Evolutionary conservation across 2,888 invertebrate species (phyloP).

Genomic region (Odontomyia ornata): DNA sequence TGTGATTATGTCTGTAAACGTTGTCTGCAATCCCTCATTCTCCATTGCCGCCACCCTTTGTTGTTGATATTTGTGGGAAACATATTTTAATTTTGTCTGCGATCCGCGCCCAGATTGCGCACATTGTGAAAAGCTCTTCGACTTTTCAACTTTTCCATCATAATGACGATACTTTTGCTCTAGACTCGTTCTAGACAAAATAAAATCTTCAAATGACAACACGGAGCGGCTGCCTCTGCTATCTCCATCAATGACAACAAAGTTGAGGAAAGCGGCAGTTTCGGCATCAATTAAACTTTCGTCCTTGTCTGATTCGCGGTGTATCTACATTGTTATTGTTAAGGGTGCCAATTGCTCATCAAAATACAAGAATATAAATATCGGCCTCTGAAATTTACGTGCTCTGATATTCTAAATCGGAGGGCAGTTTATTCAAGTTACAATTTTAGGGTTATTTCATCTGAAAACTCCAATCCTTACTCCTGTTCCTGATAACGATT

Average conservation of each 20-base stretch:
- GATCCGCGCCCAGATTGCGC: not conserved
- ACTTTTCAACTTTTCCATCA: not conserved
- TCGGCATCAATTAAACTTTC: not conserved
- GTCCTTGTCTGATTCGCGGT: not conserved
- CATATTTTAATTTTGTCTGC: not conserved
- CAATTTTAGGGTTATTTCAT: too few species aligned
- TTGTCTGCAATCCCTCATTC: too few species aligned
- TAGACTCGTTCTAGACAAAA: slow-evolving; percentile 15
- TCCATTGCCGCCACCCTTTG: too few species aligned
- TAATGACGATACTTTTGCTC: not conserved
- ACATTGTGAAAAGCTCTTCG: not conserved
- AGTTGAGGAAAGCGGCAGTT: not conserved
- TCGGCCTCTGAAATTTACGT: too few species aligned
- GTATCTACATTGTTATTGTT: not conserved
- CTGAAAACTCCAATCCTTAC: too few species aligned
- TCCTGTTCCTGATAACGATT: too few species aligned
- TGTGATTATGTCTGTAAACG: too few species aligned
- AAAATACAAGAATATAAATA: too few species aligned
- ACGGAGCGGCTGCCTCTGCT: not conserved
- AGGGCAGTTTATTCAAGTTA: too few species aligned
- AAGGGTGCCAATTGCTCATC: too few species aligned
- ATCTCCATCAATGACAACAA: not conserved
- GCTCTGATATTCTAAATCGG: too few species aligned
- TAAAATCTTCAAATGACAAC: not conserved
- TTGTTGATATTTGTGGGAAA: too few species aligned